Conservation (phyloP, 2,113 vertebrate genomes). For the Tichodroma muraria region DNA sequence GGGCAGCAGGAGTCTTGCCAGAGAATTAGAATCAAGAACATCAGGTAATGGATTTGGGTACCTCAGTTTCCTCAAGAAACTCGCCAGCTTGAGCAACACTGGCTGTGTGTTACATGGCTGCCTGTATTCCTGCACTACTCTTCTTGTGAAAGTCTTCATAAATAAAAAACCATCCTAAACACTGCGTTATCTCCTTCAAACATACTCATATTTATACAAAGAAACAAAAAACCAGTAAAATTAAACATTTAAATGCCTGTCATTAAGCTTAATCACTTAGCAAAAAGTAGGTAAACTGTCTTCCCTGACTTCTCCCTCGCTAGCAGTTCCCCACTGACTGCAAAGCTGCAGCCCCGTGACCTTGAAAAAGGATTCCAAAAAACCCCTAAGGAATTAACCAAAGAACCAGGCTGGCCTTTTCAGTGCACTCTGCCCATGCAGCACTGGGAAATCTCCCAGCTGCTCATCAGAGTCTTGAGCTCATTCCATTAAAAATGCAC, state of each 20-base stretch:
- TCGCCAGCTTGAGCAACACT: not conserved
- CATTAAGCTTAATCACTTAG: not conserved
- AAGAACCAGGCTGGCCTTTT: not conserved
- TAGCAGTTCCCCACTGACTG: not conserved
- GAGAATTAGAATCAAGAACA: not conserved
- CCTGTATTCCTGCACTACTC: not conserved
- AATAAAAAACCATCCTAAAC: not conserved
- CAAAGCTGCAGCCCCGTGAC: not conserved
- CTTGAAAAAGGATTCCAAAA: not conserved
- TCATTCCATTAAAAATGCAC: not conserved
- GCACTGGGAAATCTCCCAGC: not conserved
- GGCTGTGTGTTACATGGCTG: not conserved
- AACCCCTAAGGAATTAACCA: not conserved
- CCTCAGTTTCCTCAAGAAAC: not conserved
- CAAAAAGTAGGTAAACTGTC: not conserved
- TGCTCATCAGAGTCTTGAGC: not conserved
- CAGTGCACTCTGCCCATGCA: not conserved
- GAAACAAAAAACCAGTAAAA: not conserved
- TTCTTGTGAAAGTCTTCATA: not conserved
- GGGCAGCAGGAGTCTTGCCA: not conserved
- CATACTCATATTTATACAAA: not conserved
- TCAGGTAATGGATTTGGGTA: not conserved
- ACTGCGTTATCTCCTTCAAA: not conserved
- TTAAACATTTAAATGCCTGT: not conserved
- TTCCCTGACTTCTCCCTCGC: not conserved